Base-by-base conservation (phyloP, 37 sponge, comb jelly and placozoan species). In the Chondrilla cf. caribensis region DNA sequence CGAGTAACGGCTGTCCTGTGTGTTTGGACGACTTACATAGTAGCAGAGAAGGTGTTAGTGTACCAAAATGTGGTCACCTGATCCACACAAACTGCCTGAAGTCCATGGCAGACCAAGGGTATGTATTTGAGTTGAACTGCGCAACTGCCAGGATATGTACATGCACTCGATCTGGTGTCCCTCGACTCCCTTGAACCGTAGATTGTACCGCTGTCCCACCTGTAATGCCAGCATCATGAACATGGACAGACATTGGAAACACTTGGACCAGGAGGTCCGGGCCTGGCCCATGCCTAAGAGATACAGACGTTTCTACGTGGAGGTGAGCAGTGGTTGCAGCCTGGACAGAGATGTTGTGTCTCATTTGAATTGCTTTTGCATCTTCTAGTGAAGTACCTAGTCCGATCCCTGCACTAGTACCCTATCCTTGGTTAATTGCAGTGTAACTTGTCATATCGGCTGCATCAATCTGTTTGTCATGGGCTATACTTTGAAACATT, bases 121-220 rank as follows among this genome's bases (percentile, higher is more conserved):
- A 84, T 21, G 65, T n/a, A n/a, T 62, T 62, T 28, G 29, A 19
- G 25, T 62, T 55, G 64, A 19, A 62, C 18, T 62, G 8, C 64
- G 6, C 51, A 47, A 47, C 9, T 47, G 11, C 51, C n/a, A n/a
- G n/a, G n/a, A n/a, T n/a, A n/a, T n/a, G n/a, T n/a, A n/a, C n/a
- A n/a, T 47, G 11, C 51, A 11, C 51, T 11, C 11, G 6, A 11
- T 47, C 51, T 47, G 51, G 6, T 11, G 51, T 11, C 51, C 51
- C 6, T 47, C 51, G 22, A 14, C 67, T 9, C 67, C 8, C 22
- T 65, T 8, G 33, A 29, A 19, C 0, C 77, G 8, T 28, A 92
- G 92, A 21, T 22, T 85, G 80, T 92, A 92, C 79, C 86, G 83
- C 80, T 92, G 93, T 60, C 93, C 93, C 37, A 83, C 60, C 77